phyloP scores from a whole-genome alignment of 2,888 invertebrate species.

The Cenopis cana region DNA sequence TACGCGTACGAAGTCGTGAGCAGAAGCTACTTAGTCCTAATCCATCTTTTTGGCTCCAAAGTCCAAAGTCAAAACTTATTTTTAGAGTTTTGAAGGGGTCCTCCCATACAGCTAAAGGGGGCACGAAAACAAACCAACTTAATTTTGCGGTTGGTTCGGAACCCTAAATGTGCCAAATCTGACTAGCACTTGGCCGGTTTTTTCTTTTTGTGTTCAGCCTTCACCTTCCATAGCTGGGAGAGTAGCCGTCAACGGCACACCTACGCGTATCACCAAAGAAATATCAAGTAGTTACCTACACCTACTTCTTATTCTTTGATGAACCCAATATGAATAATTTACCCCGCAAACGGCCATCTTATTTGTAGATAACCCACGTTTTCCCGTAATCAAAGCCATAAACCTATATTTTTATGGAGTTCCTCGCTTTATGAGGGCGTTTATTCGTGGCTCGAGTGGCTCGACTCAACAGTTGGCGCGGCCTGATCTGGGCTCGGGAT shows the following conservation, averaged over 20 bases:
- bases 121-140: no score
- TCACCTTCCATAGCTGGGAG: no score
- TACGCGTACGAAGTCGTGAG: no score
- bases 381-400: slow-evolving; percentile 57
- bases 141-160: no score
- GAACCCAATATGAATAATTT: slow-evolving; percentile 35
- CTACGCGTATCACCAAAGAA: not conserved
- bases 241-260: not conserved
- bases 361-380: slow-evolving; percentile 45
- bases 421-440: slow-evolving; percentile 54
- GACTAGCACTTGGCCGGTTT: no score
- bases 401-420: slow-evolving; percentile 61
- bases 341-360: slow-evolving; percentile 17
- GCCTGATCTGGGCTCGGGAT: slow-evolving; percentile 17
- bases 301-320: slow-evolving; percentile 15
- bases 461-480: slow-evolving; percentile 56
- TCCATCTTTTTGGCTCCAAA: no score
- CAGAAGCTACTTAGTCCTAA: no score
- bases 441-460: slow-evolving; percentile 49
- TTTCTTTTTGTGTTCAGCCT: no score
- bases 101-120: no score
- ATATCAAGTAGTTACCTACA: not conserved
- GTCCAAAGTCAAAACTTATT: no score
- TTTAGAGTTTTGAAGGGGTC: no score
- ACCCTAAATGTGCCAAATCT: no score